phyloP scores from a whole-genome alignment of 2,113 vertebrate species.

The Corythornis madagascariensis region DNA sequence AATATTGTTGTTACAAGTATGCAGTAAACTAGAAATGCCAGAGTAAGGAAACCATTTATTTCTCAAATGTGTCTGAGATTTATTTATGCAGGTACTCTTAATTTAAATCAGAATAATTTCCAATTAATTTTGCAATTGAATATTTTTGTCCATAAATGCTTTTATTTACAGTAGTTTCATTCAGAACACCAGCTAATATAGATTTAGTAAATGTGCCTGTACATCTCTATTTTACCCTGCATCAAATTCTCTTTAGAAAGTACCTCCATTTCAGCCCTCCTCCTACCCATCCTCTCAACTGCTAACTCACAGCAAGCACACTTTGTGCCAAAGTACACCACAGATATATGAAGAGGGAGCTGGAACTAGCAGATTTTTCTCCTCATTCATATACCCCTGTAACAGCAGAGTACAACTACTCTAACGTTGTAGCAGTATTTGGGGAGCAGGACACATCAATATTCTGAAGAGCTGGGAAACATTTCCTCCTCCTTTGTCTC shows the following conservation, averaged over 20 bases:
- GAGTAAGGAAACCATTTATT: not conserved
- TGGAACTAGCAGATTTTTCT: not conserved
- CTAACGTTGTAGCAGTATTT: not conserved
- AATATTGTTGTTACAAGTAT: not conserved
- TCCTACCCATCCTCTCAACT: not conserved
- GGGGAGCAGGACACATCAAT: not conserved
- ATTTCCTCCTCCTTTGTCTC: not conserved
- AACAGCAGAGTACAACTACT: not conserved
- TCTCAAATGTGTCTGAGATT: not conserved
- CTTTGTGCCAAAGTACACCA: not conserved
- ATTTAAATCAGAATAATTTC: not conserved
- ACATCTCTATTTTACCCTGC: not conserved
- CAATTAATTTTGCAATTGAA: not conserved
- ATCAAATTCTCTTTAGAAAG: not conserved
- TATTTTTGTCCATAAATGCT: not conserved
- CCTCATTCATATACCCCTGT: not conserved
- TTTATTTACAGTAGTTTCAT: not conserved
- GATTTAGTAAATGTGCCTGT: not conserved
- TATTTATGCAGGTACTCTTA: not conserved
- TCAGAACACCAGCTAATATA: not conserved
- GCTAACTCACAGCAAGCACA: accelerated
- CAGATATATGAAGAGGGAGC: not conserved
- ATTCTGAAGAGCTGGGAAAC: not conserved
- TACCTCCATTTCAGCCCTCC: not conserved
- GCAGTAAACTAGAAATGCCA: not conserved